These are phyloP conservation scores for Aethina tumida DNA, from an alignment of 1,140 invertebrate genomes.

Conservation along the genomic window DNA sequence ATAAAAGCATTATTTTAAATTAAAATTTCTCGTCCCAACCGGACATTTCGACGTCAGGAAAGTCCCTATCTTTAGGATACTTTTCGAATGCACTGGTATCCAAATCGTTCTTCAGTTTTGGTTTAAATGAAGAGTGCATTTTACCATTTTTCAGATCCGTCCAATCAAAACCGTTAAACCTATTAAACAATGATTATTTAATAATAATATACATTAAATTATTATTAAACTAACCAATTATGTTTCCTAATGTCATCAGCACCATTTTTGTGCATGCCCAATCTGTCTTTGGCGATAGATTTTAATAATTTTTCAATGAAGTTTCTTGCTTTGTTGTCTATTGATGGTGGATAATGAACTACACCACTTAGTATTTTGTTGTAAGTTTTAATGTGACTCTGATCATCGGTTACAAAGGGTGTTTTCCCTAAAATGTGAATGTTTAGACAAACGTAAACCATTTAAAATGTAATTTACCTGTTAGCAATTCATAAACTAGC, in stretches of 20 bases:
- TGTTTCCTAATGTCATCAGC: constrained; percentile 89
- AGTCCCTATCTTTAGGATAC: constrained; percentile 25
- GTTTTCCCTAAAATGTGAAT: constrained; percentile 48
- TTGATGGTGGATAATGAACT: constrained; percentile 73
- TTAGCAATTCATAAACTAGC: constrained; percentile 83
- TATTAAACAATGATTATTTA: not conserved
- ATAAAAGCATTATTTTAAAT: too few relatives aligned
- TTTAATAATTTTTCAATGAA: constrained; percentile 83
- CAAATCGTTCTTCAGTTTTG: constrained; percentile 18
- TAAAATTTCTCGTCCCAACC: constrained; percentile 25
- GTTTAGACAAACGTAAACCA: not conserved
- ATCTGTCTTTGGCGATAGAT: constrained; percentile 79
- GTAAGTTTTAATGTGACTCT: constrained; percentile 93
- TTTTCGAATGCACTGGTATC: constrained; percentile 24
- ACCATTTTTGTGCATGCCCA: constrained; percentile 86
- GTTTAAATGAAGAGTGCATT: constrained; percentile 20
- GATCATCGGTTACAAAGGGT: constrained; percentile 76
- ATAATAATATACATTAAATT: constrained; percentile 3
- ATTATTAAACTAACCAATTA: constrained; percentile 49
- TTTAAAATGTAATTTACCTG: constrained; percentile 43
- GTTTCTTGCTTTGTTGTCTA: constrained; percentile 67
- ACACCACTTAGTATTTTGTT: constrained; percentile 88
- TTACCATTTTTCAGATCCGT: constrained; percentile 15
- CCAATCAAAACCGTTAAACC: constrained; percentile 27
- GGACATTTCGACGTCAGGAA: constrained; percentile 23